Evolutionary conservation across 2,888 invertebrate genomes (phyloP).

Genomic region (Julus scandinavius): DNA sequence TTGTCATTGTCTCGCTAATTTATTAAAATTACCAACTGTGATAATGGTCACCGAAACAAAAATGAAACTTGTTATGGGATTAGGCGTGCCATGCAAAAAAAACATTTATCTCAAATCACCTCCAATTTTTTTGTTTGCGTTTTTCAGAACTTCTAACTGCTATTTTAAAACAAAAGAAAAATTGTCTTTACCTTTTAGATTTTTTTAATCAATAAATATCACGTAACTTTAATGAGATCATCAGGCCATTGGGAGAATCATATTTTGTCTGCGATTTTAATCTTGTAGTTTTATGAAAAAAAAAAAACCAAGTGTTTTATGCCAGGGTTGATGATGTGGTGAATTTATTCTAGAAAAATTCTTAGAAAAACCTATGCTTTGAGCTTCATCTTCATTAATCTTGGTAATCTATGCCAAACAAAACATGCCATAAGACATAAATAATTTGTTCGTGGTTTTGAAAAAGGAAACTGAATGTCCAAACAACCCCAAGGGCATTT

Average conservation of each 20-base stretch:
- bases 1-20: constrained; percentile 44
- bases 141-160: neutral
- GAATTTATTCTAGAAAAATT: too few species aligned
- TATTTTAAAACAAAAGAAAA: neutral
- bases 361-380: neutral
- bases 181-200: neutral
- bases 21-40: constrained; percentile 39
- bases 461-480: neutral
- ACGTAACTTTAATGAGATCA: neutral
- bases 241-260: neutral
- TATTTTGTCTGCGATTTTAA: too few species aligned
- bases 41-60: constrained; percentile 39
- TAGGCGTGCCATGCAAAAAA: neutral
- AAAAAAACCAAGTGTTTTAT: too few species aligned
- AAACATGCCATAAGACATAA: neutral
- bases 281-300: too few species aligned
- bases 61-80: constrained; percentile 25
- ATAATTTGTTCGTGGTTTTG: neutral
- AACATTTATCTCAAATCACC: constrained; percentile 7
- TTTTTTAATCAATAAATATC: neutral
- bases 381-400: neutral
- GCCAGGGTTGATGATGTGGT: too few species aligned
- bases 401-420: neutral
- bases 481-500: neutral
- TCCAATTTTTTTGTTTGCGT: neutral